Evolutionary conservation across 1,140 invertebrate genomes (phyloP).

Genomic region (Subanguina moxae): DNA sequence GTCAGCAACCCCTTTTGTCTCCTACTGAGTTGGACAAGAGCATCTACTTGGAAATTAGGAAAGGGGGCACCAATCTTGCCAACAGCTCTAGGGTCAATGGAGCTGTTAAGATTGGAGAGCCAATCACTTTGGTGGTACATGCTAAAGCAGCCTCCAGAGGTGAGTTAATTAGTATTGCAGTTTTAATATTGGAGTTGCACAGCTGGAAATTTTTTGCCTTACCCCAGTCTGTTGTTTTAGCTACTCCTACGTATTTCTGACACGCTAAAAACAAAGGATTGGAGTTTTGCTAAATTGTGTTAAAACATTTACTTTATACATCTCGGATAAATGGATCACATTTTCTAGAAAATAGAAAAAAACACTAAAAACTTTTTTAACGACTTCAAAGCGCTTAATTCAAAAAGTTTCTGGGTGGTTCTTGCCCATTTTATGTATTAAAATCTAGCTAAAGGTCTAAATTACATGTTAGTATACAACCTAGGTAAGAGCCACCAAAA

Average conservation of each 20-base stretch:
- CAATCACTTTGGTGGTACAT: conserved; percentile 45
- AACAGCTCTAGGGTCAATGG: conserved; percentile 26
- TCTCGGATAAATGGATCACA: too few species aligned
- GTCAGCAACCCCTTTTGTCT: neutral
- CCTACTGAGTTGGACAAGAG: neutral
- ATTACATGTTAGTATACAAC: too few species aligned
- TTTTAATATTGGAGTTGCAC: neutral
- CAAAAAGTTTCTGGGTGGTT: too few species aligned
- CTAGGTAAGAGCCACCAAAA: too few species aligned
- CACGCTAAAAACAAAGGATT: conserved; percentile 7
- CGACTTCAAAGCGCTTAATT: too few species aligned
- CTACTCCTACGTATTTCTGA: too few species aligned
- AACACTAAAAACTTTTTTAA: too few species aligned
- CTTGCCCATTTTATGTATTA: too few species aligned
- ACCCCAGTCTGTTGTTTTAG: neutral
- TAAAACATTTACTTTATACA: too few species aligned
- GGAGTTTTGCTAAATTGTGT: neutral
- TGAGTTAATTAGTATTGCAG: neutral
- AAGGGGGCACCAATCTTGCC: conserved; percentile 1
- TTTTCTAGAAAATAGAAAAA: too few species aligned
- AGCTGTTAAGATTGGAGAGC: conserved; percentile 50
- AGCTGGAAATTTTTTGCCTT: neutral
- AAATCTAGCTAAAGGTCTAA: too few species aligned
- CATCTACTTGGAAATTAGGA: conserved; percentile 6
- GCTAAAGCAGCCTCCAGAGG: conserved; percentile 39